Base-by-base conservation (phyloP, 2,113 vertebrate species). In the Leucopsar rothschildi region DNA sequence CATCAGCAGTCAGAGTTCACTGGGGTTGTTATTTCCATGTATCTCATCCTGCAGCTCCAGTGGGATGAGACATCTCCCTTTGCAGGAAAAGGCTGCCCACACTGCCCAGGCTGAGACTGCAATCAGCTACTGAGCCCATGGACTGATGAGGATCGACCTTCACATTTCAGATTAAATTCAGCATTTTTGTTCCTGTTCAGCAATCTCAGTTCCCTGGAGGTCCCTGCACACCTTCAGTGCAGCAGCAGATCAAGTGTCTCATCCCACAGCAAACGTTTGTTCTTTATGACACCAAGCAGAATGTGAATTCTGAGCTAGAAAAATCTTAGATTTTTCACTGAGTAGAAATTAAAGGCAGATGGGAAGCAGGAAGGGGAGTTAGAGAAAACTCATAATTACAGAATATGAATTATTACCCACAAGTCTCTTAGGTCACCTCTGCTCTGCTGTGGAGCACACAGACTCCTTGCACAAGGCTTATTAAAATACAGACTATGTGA, bases 381-480 rank as follows among this genome's bases (percentile, higher is more conserved):
- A 59, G 50, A 73, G 76, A 85, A 93, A 86, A 60, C 66, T 90
- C 82, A 81, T 95, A 83, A 91, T 42, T 94, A 83, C 6, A 78
- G 85, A 86, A 68, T 59, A 86, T 86, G 76, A 96, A 83, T 95
- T 96, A 94, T 86, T 78, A 83, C 59, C 86, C 82, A 78, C 50
- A 35, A 90, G 33, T 42, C 79, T 86, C 70, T 60, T 3, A 77
- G 68, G 90, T 93, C 93, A 96, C 47, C 82, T 60, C 68, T 78
- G 88, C 82, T 93, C 57, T 35, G 60, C 82, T 68, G 69, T 23
- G 75, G 64, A 95, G 71, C 81, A 53, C 69, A 53, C 39, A 79
- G 20, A 29, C 71, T 76, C 61, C 56, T 37, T 61, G 75, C 91
- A 90, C 84, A 22, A 73, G 86, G 84, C 82, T 95, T 85, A 95